Percentiles rank a stretch among this genome's conserved stretches.
Conservation (phyloP, 2,888 invertebrate genomes). For the Conchocele bisecta region DNA sequence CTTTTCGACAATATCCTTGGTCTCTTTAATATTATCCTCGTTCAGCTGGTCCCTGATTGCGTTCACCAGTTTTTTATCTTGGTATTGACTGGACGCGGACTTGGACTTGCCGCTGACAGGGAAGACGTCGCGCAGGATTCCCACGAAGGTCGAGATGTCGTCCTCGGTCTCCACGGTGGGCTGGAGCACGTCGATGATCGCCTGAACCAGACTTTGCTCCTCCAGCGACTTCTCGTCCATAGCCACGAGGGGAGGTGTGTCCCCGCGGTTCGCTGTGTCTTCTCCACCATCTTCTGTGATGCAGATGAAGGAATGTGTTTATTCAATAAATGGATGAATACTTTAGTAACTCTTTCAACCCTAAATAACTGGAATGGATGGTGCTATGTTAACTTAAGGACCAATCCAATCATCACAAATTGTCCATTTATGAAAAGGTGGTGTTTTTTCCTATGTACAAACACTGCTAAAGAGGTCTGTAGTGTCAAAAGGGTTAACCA, state of each 20-base stretch:
- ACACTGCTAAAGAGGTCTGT: too few species aligned
- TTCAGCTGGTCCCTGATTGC: constrained; percentile 77
- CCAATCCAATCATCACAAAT: too few species aligned
- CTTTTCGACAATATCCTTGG: constrained; percentile 72
- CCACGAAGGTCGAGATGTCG: constrained; percentile 64
- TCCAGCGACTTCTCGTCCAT: constrained; percentile 63
- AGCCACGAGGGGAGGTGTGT: constrained; percentile 54
- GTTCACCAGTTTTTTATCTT: constrained; percentile 67
- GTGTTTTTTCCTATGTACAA: too few species aligned
- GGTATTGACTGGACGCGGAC: constrained; percentile 52
- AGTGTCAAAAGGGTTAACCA: too few species aligned
- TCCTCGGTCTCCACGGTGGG: constrained; percentile 68
- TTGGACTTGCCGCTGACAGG: constrained; percentile 66
- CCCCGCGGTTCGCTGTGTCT: constrained; percentile 45
- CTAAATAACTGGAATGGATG: too few species aligned
- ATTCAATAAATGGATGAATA: too few species aligned
- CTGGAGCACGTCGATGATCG: constrained; percentile 67
- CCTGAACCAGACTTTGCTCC: constrained; percentile 75
- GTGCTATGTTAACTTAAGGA: too few species aligned
- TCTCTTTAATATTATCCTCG: constrained; percentile 73
- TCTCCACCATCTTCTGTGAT: constrained; percentile 41
- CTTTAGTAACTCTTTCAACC: too few species aligned
- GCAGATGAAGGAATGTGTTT: neutral
- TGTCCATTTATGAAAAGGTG: too few species aligned
- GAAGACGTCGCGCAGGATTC: constrained; percentile 76